These are phyloP conservation scores for Engystomops pustulosus DNA, from an alignment of 2,113 vertebrate genomes.

Conservation along the genomic window DNA sequence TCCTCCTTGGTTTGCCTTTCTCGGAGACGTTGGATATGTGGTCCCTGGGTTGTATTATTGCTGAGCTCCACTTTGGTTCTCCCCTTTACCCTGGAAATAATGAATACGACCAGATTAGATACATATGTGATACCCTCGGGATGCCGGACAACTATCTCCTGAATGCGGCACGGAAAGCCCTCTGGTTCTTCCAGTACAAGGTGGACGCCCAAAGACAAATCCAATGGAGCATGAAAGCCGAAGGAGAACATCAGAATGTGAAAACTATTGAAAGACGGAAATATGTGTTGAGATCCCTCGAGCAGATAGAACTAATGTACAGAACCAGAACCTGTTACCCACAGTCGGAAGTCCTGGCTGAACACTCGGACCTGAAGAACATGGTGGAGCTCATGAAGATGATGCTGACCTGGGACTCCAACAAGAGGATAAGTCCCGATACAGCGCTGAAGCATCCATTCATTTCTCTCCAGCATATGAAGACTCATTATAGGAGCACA, in stretches of 20 bases:
- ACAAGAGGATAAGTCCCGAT: constrained; percentile 69
- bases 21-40: constrained; percentile 77
- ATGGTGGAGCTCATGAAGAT: constrained; percentile 79
- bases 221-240: constrained; percentile 75
- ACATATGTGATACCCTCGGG: constrained; percentile 78
- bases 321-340: neutral
- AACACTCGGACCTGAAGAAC: constrained; percentile 66
- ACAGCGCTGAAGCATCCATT: constrained; percentile 74
- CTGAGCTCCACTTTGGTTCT: constrained; percentile 76
- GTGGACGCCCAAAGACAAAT: constrained; percentile 50
- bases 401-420: constrained; percentile 75
- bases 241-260: constrained; percentile 62
- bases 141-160: constrained; percentile 70
- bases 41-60: constrained; percentile 78
- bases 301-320: constrained; percentile 68
- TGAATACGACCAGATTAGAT: constrained; percentile 75
- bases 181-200: constrained; percentile 70
- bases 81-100: constrained; percentile 76
- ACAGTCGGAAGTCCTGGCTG: constrained; percentile 60
- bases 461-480: constrained; percentile 70
- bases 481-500: constrained; percentile 61
- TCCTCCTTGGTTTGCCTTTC: constrained; percentile 79
- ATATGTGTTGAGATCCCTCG: constrained; percentile 72
- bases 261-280: constrained; percentile 64
- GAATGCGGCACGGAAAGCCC: constrained; percentile 67